phyloP scores from a whole-genome alignment of 2,888 invertebrate species.

The Plebejus melissa region DNA sequence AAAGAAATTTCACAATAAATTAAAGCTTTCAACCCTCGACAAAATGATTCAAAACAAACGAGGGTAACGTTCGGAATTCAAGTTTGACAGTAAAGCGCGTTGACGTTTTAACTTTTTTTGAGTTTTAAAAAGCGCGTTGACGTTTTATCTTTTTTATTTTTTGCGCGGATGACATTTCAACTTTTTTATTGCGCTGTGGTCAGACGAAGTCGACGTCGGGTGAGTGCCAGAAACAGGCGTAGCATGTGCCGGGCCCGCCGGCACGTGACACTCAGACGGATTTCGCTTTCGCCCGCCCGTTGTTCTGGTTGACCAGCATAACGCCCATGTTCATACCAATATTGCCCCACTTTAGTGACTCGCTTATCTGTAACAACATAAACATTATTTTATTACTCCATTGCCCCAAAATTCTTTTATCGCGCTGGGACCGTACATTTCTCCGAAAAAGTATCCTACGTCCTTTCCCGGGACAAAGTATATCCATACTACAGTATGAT shows the following conservation, averaged over 20 bases:
- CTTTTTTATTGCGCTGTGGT: constrained; percentile 32
- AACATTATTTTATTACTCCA: constrained; percentile 30
- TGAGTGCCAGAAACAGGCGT: constrained; percentile 62
- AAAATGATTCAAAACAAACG: neutral
- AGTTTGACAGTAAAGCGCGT: constrained; percentile 14
- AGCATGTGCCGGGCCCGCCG: constrained; percentile 61
- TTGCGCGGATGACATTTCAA: constrained; percentile 1
- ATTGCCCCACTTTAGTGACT: constrained; percentile 85
- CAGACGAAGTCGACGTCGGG: constrained; percentile 63
- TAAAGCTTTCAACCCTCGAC: constrained; percentile 40
- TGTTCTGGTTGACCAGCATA: constrained; percentile 79
- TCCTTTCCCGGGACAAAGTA: too few species aligned
- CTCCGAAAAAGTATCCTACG: too few species aligned
- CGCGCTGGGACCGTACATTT: too few species aligned
- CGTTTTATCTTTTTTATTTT: neutral
- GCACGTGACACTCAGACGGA: constrained; percentile 70
- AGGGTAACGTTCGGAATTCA: constrained; percentile 4
- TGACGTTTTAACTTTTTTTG: neutral
- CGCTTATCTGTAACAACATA: constrained; percentile 82
- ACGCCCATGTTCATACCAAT: constrained; percentile 85
- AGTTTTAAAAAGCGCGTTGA: neutral
- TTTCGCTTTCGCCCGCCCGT: constrained; percentile 63
- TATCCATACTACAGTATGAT: too few species aligned
- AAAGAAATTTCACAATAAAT: constrained; percentile 37
- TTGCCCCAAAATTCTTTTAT: too few species aligned